A percentile compares a stretch with the other conserved stretches of the same genome.
phyloP scores from a whole-genome alignment of 2,888 invertebrate species.

The Drosophila kanekoi region DNA sequence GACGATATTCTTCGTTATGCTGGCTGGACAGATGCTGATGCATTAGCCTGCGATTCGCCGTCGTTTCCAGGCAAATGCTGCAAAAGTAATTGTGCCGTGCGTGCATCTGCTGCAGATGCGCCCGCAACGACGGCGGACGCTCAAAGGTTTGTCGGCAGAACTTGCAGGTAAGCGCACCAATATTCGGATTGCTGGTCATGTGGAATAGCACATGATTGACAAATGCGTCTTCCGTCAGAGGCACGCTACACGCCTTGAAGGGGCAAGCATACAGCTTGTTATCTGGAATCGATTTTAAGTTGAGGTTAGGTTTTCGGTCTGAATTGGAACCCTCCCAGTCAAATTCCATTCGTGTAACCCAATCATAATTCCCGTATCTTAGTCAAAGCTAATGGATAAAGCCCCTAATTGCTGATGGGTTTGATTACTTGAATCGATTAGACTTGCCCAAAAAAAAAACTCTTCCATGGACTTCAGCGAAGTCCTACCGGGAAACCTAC shows the following conservation, averaged over 20 bases:
- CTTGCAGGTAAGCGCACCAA: conserved; percentile 49
- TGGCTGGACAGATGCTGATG: conserved; percentile 86
- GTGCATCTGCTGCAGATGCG: conserved; percentile 88
- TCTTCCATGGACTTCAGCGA: too few species aligned
- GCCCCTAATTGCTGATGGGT: too few species aligned
- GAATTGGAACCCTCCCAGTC: background rate
- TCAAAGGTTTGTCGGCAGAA: conserved; percentile 68
- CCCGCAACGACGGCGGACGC: conserved; percentile 83
- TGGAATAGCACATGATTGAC: conserved; percentile 73
- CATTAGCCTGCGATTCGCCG: conserved; percentile 72
- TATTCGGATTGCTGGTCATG: conserved; percentile 43
- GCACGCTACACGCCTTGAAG: conserved; percentile 57
- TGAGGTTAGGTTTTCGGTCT: background rate
- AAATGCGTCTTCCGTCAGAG: conserved; percentile 64
- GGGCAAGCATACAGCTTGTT: conserved; percentile 73
- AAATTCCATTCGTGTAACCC: too few species aligned
- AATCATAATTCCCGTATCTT: background rate
- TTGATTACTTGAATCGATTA: too few species aligned
- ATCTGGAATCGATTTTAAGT: conserved; percentile 44
- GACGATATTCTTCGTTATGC: conserved; percentile 85
- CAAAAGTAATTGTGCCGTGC: conserved; percentile 87
- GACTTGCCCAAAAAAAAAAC: too few species aligned
- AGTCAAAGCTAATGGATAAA: too few species aligned
- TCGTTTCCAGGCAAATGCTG: conserved; percentile 86
- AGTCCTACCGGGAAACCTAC: too few species aligned